Percentiles rank a stretch among this genome's conserved stretches.
Evolutionary conservation across 2,888 invertebrate genomes (phyloP).

Genomic region (Macaria notata): DNA sequence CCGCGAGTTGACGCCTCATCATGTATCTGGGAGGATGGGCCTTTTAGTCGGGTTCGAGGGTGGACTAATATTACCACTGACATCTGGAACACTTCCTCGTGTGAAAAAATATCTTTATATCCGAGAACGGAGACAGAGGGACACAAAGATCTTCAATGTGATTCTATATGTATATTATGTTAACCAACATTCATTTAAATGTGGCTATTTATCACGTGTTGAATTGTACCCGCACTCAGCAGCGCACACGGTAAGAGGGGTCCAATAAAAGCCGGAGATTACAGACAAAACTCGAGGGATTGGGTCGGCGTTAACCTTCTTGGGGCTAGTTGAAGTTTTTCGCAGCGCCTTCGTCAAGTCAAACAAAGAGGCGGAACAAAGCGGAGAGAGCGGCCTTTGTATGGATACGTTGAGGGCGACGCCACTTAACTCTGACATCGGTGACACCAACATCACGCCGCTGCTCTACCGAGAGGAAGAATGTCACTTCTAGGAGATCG

Average conservation of each 20-base stretch:
- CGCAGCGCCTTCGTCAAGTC: constrained; percentile 62
- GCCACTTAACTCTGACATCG: constrained; percentile 73
- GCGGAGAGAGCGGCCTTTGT: constrained; percentile 76
- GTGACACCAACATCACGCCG: constrained; percentile 48
- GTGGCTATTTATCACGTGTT: too few species aligned
- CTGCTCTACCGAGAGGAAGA: constrained; percentile 34
- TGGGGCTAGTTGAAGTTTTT: constrained; percentile 60
- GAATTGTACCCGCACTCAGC: constrained; percentile 18
- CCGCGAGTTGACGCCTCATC: constrained; percentile 66
- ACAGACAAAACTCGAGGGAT: constrained; percentile 41
- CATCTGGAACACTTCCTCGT: not conserved
- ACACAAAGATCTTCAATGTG: too few species aligned
- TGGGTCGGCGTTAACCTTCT: constrained; percentile 36
- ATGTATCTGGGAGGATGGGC: constrained; percentile 50
- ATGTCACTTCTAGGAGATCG: constrained; percentile 20
- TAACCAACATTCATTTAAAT: too few species aligned
- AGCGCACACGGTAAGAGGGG: constrained; percentile 32
- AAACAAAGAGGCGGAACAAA: constrained; percentile 79
- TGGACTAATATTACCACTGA: constrained; percentile 19
- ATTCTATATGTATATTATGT: too few species aligned
- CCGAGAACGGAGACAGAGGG: too few species aligned
- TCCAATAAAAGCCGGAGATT: constrained; percentile 49
- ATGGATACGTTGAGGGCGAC: constrained; percentile 63
- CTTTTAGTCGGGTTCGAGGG: constrained; percentile 49
- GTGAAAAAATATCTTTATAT: too few species aligned